Percentiles rank a stretch among this genome's conserved stretches.
These are phyloP conservation scores for Aquatica leii DNA, from an alignment of 2,888 invertebrate genomes.

Conservation along the genomic window DNA sequence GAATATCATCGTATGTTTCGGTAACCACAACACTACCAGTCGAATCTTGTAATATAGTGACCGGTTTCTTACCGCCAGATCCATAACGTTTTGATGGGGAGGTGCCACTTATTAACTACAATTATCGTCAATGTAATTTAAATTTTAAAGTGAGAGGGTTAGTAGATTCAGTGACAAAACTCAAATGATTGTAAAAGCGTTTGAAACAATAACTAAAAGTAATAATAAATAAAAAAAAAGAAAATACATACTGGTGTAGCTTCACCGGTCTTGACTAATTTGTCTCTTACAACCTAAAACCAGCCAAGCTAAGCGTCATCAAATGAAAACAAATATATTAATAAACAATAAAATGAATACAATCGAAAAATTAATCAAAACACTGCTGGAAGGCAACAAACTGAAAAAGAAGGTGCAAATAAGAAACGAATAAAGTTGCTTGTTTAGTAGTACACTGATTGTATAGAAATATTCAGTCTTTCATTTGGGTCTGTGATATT, in stretches of 20 bases:
- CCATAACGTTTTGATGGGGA: constrained; percentile 62
- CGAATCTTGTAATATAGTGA: constrained; percentile 55
- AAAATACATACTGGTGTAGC: constrained; percentile 76
- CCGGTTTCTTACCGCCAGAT: constrained; percentile 44
- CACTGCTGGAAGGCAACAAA: neutral
- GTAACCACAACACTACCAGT: constrained; percentile 58
- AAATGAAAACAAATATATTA: constrained; percentile 71
- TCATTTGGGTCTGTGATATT: too few relatives aligned
- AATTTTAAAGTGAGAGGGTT: neutral
- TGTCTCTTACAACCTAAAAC: constrained; percentile 51
- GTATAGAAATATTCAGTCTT: too few relatives aligned
- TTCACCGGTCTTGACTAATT: constrained; percentile 66
- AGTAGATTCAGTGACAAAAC: neutral
- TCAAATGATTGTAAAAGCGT: too few relatives aligned
- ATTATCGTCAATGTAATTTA: neutral
- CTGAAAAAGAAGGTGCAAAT: neutral
- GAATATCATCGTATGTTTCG: constrained; percentile 58
- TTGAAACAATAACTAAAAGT: too few relatives aligned
- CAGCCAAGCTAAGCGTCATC: constrained; percentile 59
- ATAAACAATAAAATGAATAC: constrained; percentile 45
- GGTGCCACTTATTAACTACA: constrained; percentile 69
- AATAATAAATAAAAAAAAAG: constrained; percentile 40
- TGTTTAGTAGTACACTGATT: too few relatives aligned
- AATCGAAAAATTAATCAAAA: constrained; percentile 3
- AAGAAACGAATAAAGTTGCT: too few relatives aligned